Evolutionary conservation across 2,113 vertebrate genomes (phyloP).

Genomic region (Neopipo cinnamomea): DNA sequence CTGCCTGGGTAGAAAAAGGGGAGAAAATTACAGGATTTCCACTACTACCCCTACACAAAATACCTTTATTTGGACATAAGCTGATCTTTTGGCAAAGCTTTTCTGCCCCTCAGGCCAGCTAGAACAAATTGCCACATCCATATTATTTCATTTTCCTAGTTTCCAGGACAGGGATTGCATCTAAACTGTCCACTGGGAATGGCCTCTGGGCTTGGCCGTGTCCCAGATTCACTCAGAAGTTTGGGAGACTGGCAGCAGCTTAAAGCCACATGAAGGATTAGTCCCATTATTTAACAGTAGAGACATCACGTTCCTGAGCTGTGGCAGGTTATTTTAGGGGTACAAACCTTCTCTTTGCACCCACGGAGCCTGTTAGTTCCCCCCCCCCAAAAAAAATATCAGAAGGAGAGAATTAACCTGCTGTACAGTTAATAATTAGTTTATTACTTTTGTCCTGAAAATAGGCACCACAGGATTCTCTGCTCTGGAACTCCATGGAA

Average conservation of each 20-base stretch:
- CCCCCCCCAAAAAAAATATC: neutral
- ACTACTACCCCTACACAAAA: neutral
- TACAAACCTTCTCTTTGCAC: neutral
- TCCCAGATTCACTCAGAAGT: neutral
- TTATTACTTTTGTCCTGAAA: neutral
- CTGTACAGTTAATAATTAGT: neutral
- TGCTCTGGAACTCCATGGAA: neutral
- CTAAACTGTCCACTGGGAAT: neutral
- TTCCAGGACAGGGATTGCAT: neutral
- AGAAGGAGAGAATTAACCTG: neutral
- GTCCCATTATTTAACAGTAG: neutral
- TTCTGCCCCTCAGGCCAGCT: neutral
- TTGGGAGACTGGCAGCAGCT: neutral
- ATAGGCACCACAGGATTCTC: neutral
- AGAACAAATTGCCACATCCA: neutral
- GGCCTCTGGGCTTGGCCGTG: neutral
- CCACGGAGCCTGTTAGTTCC: neutral
- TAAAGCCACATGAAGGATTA: neutral
- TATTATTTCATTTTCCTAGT: neutral
- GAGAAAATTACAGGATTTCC: accelerated
- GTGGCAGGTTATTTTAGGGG: neutral
- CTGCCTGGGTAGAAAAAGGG: neutral
- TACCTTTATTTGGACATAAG: neutral
- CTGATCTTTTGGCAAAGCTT: neutral
- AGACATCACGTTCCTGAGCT: neutral